These are phyloP conservation scores for Brienomyrus longianalis DNA, from an alignment of 2,113 vertebrate genomes.

Conservation along the genomic window DNA sequence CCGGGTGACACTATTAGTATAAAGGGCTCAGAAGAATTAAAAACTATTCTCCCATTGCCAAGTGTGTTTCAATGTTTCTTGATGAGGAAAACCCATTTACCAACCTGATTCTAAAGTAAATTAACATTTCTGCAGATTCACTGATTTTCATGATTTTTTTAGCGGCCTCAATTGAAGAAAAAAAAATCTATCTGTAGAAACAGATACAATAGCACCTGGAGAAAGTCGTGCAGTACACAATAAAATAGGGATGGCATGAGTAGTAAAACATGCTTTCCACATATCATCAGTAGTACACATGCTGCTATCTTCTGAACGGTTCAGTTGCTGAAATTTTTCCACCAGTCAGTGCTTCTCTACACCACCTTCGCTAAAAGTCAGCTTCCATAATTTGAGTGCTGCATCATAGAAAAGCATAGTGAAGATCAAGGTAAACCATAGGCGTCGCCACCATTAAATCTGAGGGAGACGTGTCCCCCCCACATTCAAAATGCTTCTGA, in stretches of 20 bases:
- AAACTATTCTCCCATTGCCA: neutral
- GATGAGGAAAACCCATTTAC: neutral
- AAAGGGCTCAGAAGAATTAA: neutral
- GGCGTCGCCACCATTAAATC: too few relatives aligned
- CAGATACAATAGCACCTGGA: neutral
- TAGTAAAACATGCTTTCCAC: neutral
- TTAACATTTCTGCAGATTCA: neutral
- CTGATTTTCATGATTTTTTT: neutral
- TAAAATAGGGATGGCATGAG: neutral
- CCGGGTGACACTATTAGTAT: neutral
- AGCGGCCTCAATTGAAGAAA: neutral
- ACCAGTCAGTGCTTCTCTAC: neutral
- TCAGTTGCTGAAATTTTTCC: neutral
- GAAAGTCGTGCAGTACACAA: neutral
- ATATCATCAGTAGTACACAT: neutral
- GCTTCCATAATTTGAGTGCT: neutral
- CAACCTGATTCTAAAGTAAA: neutral
- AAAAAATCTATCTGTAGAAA: neutral
- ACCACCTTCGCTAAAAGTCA: neutral
- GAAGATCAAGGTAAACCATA: neutral
- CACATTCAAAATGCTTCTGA: too few relatives aligned
- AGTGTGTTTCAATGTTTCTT: neutral
- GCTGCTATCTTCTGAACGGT: neutral
- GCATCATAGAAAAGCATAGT: neutral
- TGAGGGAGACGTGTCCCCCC: too few relatives aligned